A percentile compares a stretch with the other conserved stretches of the same genome.
These are phyloP conservation scores for Drosophila prostipennis DNA, from an alignment of 2,888 invertebrate species.

Conservation along the genomic window DNA sequence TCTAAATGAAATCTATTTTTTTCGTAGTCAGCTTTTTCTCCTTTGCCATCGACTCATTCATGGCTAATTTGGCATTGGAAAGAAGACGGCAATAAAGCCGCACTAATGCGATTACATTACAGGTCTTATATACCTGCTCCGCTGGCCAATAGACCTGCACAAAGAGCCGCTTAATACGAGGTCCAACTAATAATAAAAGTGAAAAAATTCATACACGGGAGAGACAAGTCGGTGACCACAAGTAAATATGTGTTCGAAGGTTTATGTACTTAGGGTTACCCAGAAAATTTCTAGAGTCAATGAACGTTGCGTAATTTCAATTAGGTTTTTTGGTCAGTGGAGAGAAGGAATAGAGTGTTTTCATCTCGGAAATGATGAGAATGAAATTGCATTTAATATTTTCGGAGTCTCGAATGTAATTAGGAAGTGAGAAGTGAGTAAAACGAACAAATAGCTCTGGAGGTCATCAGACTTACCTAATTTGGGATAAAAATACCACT, in stretches of 20 bases:
- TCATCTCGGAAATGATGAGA: conserved; percentile 65
- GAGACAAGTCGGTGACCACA: conserved; percentile 26
- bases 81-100: conserved; percentile 58
- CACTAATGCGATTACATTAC: conserved; percentile 80
- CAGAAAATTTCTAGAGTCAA: conserved; percentile 69
- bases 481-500: not conserved
- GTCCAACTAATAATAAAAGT: conserved; percentile 69
- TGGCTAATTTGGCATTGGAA: conserved; percentile 48
- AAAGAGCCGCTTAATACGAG: conserved; percentile 54
- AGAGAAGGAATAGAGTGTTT: conserved; percentile 10
- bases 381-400: conserved; percentile 75
- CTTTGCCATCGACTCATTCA: conserved; percentile 28
- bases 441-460: conserved; percentile 48
- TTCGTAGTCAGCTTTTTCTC: conserved; percentile 38
- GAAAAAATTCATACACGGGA: conserved; percentile 47
- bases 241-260: conserved; percentile 23
- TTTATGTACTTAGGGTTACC: conserved; percentile 35
- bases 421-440: conserved; percentile 41
- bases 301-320: conserved; percentile 80
- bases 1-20: conserved; percentile 77
- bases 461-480: conserved; percentile 69
- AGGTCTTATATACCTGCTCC: conserved; percentile 52
- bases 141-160: conserved; percentile 9
- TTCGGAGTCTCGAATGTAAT: conserved; percentile 46
- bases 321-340: conserved; percentile 55